Base-by-base conservation (phyloP, 1,140 invertebrate species). In the Eumaeus atala region DNA sequence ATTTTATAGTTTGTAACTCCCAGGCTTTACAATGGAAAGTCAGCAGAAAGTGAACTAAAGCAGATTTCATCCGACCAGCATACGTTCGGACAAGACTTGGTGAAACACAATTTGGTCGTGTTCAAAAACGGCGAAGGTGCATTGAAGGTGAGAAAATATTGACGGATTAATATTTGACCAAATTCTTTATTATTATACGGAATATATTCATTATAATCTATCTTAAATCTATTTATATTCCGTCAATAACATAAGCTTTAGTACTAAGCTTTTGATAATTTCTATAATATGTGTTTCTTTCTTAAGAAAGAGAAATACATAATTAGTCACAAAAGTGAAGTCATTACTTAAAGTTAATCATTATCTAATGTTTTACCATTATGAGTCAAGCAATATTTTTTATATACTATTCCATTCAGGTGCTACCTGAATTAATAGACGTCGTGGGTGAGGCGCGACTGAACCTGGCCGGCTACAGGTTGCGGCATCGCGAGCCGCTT, bases 71-170 rank as follows among this genome's bases (percentile, higher is more conserved):
- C 93, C 1, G 91, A 92, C 14, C 92, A 93, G 52, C 95, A 94
- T 65, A 95, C 92, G 40, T 98, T 96, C 82, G 96, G 95, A 0
- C 94, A 95, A 74, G 97, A 99, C 89, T 89, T 99, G 28, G 93
- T 99, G 17, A 93, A 94, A 49, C 98, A 99, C 76, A 99, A 99
- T 87, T 88, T 97, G 63, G 97, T 98, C 17, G 98, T 99, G 9
- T 99, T 99, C 78, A 90, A 95, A 62, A 94, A 93, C 61, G 98
- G 98, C 0, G 97, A 99, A 84, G 96, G 96, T 9, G 96, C 98
- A 4, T 86, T 99, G 33, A 92, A 94, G 74, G 89, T 90, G 72
- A 56, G 37, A n/a, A 9, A 44, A 44, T 28, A 28, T 3, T 28
- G 21, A 28, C 21, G 21, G 21, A 28, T 28, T 28, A 28, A 28